A percentile compares a stretch with the other conserved stretches of the same genome.
Conservation (phyloP, 2,797 vertebrate species). For the Eidolon dupreanum region DNA sequence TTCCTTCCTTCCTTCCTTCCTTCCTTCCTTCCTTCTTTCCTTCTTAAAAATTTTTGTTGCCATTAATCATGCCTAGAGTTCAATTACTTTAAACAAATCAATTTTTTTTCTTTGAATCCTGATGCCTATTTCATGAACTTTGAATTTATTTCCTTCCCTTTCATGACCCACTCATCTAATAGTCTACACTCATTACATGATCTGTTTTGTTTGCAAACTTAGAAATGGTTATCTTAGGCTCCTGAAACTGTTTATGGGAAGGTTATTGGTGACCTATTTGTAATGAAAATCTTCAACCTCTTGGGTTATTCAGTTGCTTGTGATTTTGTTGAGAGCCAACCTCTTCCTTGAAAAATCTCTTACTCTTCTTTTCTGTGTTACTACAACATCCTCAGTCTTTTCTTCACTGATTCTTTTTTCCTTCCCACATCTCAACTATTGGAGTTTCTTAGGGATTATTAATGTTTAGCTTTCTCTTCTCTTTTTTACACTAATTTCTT, state of each 20-base stretch:
- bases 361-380: not conserved
- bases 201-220: slow-evolving; percentile 25
- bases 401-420: not conserved
- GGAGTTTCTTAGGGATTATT: slow-evolving; percentile 11
- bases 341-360: not conserved
- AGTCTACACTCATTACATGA: not conserved
- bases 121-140: not conserved
- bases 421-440: not conserved
- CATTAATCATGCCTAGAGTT: not conserved
- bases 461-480: not conserved
- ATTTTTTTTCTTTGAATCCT: not conserved
- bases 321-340: not conserved
- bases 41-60: not conserved
- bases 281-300: not conserved
- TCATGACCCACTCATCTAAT: not conserved
- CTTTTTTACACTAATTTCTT: not conserved
- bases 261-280: not conserved
- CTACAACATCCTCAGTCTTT: not conserved
- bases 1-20: too few relatives aligned
- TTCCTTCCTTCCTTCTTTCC: too few relatives aligned
- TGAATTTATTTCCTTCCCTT: slow-evolving; percentile 38
- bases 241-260: not conserved
- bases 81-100: not conserved
- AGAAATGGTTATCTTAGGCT: slow-evolving; percentile 38
- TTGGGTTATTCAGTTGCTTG: not conserved